Base-by-base conservation (phyloP, 1,140 invertebrate genomes). In the Lysiphlebus fabarum region DNA sequence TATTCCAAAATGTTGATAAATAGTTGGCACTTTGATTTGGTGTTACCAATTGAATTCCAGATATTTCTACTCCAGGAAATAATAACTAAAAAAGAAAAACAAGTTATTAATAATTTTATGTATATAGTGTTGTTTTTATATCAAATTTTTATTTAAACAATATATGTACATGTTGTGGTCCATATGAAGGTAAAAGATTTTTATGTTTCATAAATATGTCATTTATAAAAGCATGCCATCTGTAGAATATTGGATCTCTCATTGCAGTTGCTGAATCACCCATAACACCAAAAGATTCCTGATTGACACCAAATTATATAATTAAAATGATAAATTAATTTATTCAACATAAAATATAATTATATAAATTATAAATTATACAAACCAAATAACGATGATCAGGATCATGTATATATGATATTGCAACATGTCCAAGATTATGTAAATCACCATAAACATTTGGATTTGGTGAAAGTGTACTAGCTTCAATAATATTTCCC, bases 221-320 rank as follows among this genome's bases (percentile, higher is more conserved):
- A 66, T 94, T 90, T 17, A 93, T 81, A 65, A 86, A 88, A 5
- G 87, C 85, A 66, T 93, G 92, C 87, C 87, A 92, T 69, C 88
- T 85, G 74, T 92, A 94, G 78, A 94, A 93, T 7, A 90, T 76
- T 0, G 92, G 91, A 75, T 94, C 92, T 10, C 91, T 82, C 89
- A 90, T 88, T 5, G 87, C 85, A 9, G 87, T 90, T 0, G 86
- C 83, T 0, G 84, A 79, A 67, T 89, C 87, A n/a, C 85, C 87
- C 82, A 89, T 89, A 0, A 88, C 81, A 12, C 83, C 79, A 60
- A 86, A 86, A 4, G 80, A 81, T 76, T 88, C 85, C 6, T 7
- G 38, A 40, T 10, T 6, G 10, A 40, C 7, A 38, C 36, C 36
- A 51, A 37, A 38, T 12, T 14, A 40, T 53, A 40, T 53, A 40